These are phyloP conservation scores for Peucedramus taeniatus DNA, from an alignment of 2,113 vertebrate genomes.

Conservation along the genomic window DNA sequence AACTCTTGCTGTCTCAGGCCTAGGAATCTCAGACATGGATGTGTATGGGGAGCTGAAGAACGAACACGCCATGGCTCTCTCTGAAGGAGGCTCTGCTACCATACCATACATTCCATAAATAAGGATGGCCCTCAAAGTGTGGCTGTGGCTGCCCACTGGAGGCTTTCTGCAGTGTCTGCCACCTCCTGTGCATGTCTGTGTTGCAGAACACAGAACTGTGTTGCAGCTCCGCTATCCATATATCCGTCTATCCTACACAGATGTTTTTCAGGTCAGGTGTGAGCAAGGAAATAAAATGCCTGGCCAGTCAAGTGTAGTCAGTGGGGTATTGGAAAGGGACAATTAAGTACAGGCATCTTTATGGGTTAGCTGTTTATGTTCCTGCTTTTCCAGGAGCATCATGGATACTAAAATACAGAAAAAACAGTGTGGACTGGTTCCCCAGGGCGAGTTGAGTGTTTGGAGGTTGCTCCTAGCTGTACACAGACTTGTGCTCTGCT, in stretches of 20 bases:
- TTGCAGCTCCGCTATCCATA: background rate
- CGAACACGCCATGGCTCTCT: fast-evolving
- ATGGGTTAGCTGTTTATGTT: background rate
- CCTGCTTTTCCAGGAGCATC: background rate
- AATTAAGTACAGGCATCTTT: background rate
- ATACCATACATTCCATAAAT: background rate
- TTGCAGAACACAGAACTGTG: background rate
- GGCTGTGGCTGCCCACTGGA: background rate
- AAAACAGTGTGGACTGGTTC: background rate
- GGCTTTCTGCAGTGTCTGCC: background rate
- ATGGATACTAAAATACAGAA: background rate
- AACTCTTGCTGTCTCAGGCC: background rate
- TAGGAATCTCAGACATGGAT: background rate
- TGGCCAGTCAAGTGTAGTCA: background rate
- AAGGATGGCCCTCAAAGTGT: background rate
- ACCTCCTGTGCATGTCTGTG: background rate
- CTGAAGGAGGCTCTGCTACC: background rate
- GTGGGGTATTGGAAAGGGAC: background rate
- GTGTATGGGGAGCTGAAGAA: background rate
- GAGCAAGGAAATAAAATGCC: background rate
- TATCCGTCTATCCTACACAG: background rate
- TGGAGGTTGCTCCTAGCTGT: background rate
- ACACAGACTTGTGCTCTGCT: background rate
- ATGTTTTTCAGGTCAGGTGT: background rate
- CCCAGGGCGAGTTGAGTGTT: background rate